These are phyloP conservation scores for Agrotis segetum DNA, from an alignment of 2,888 invertebrate genomes.

Conservation along the genomic window DNA sequence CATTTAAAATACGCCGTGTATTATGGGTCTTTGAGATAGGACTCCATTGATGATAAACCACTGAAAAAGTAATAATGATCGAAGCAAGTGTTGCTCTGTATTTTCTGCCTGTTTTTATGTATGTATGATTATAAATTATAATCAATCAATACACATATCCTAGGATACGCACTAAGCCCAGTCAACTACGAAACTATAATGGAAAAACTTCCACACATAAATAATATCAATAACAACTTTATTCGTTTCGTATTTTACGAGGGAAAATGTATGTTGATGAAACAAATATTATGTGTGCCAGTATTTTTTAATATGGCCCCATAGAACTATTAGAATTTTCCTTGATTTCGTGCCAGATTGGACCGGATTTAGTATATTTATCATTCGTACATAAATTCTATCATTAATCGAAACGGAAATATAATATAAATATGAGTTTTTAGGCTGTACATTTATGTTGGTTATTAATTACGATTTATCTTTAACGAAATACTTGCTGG, in stretches of 20 bases:
- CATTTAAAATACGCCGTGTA: no score
- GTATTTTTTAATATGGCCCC: slow-evolving; percentile 41
- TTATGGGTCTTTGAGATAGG: no score
- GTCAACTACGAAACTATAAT: slow-evolving; percentile 4
- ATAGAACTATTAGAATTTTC: slow-evolving; percentile 47
- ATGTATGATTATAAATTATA: neutral
- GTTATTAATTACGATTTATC: no score
- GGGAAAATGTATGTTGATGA: slow-evolving; percentile 38
- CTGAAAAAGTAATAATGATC: no score
- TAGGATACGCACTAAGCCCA: neutral
- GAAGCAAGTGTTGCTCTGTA: no score
- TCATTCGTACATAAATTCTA: slow-evolving; percentile 35
- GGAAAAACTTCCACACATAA: slow-evolving; percentile 34
- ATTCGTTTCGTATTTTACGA: slow-evolving; percentile 33
- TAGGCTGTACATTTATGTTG: neutral
- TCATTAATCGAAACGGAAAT: slow-evolving; percentile 30
- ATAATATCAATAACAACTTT: slow-evolving; percentile 38
- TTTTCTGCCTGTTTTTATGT: no score
- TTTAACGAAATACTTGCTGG: no score
- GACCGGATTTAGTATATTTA: slow-evolving; percentile 43
- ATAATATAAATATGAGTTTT: slow-evolving; percentile 9
- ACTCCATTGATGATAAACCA: no score
- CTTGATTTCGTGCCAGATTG: slow-evolving; percentile 70
- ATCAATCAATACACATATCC: neutral
- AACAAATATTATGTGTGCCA: slow-evolving; percentile 38